Percentiles rank a stretch among this genome's conserved stretches.
Conservation (phyloP, 2,797 vertebrate species). For the Premnoplex brunnescens region DNA sequence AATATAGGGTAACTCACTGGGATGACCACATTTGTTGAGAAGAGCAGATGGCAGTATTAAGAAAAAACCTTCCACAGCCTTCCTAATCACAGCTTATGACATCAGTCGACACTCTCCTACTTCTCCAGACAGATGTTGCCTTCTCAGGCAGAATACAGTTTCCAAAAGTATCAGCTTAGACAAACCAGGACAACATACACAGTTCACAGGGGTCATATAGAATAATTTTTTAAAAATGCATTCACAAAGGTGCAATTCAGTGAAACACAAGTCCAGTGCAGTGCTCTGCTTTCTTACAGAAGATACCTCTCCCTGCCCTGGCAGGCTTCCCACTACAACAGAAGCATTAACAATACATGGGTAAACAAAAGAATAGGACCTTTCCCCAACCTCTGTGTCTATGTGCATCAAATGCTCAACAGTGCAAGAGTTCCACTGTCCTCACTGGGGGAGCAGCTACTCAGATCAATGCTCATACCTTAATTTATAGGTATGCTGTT, state of each 20-base stretch:
- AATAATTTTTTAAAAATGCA: neutral
- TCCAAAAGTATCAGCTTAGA: neutral
- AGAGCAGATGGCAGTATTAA: constrained; percentile 56
- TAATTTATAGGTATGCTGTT: neutral
- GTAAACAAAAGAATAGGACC: neutral
- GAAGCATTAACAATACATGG: accelerated
- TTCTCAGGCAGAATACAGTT: neutral
- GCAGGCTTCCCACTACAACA: neutral
- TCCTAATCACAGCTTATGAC: constrained; percentile 39
- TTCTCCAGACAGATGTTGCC: constrained; percentile 30
- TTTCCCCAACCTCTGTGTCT: neutral
- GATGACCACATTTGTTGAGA: neutral
- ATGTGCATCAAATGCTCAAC: neutral
- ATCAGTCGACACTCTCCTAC: neutral
- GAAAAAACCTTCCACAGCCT: constrained; percentile 13
- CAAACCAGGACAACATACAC: neutral
- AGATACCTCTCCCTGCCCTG: neutral
- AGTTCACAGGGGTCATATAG: neutral
- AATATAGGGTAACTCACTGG: neutral
- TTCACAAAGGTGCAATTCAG: neutral
- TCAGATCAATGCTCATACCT: neutral
- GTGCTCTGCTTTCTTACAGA: neutral
- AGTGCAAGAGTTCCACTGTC: neutral
- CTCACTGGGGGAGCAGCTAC: neutral
- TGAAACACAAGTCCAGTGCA: neutral